Percentiles rank a stretch among this genome's conserved stretches.
phyloP scores from a whole-genome alignment of 2,113 vertebrate genomes.

The Caranx melampygus region DNA sequence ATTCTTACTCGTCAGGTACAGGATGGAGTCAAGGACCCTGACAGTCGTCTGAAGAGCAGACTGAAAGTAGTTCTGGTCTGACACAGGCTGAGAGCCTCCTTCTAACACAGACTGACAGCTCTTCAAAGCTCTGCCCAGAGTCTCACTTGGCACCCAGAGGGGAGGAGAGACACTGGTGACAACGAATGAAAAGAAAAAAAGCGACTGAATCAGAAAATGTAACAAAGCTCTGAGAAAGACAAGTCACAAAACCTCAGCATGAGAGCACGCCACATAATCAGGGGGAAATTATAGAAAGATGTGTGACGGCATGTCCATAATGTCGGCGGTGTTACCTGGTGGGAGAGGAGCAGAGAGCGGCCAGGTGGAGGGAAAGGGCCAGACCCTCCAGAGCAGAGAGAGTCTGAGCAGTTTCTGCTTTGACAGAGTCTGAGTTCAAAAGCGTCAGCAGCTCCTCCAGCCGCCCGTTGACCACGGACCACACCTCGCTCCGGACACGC shows the following conservation, averaged over 20 bases:
- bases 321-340: constrained; percentile 62
- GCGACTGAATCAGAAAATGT: not conserved
- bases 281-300: not conserved
- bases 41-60: constrained; percentile 71
- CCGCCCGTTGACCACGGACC: constrained; percentile 83
- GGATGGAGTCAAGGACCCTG: constrained; percentile 88
- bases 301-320: constrained; percentile 59
- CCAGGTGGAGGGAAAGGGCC: constrained; percentile 84
- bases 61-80: constrained; percentile 52
- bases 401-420: constrained; percentile 39
- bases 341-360: constrained; percentile 84
- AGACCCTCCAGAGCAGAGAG: constrained; percentile 85
- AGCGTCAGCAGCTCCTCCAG: constrained; percentile 83
- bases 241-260: not conserved
- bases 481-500: constrained; percentile 84
- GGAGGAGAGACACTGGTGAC: constrained; percentile 39
- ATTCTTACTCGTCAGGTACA: constrained; percentile 89
- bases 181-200: not conserved
- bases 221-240: not conserved
- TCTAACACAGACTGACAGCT: constrained; percentile 87
- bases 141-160: constrained; percentile 73
- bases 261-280: no score
- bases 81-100: constrained; percentile 55
- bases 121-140: constrained; percentile 77
- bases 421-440: constrained; percentile 73